phyloP scores from a whole-genome alignment of 2,797 vertebrate genomes.

The Dicrostonyx torquatus region DNA sequence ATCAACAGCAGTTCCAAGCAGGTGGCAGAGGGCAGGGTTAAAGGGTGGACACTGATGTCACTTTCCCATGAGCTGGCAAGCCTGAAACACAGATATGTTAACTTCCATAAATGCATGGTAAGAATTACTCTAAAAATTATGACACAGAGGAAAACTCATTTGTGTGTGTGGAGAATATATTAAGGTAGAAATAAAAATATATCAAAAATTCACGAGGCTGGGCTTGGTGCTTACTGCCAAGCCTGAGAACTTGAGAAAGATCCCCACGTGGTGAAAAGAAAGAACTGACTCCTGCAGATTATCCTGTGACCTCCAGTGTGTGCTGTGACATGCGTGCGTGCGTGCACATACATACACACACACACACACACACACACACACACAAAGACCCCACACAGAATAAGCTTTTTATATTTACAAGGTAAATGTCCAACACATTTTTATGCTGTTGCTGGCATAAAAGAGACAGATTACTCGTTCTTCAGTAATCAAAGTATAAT shows the following conservation, averaged over 20 bases:
- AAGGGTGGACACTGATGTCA: slow-evolving; percentile 91
- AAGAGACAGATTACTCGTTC: neutral
- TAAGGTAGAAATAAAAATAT: slow-evolving; percentile 54
- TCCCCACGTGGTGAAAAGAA: neutral
- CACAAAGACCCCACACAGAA: neutral
- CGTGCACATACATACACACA: neutral
- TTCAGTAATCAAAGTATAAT: neutral
- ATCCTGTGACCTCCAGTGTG: neutral
- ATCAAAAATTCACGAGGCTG: neutral
- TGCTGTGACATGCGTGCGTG: neutral
- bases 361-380: neutral
- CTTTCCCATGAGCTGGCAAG: slow-evolving; percentile 91
- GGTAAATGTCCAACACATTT: slow-evolving; percentile 14
- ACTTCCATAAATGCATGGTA: neutral
- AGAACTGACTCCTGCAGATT: neutral
- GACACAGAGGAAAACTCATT: neutral
- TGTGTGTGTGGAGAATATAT: neutral
- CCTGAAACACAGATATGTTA: slow-evolving; percentile 82
- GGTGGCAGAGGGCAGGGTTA: slow-evolving; percentile 91
- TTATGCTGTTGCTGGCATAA: neutral
- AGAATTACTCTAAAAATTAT: slow-evolving; percentile 12
- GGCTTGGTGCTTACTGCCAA: neutral
- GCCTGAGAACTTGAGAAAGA: neutral
- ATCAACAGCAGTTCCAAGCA: slow-evolving; percentile 93
- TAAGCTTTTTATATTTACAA: neutral